These are phyloP conservation scores for Chiloscyllium punctatum DNA, from an alignment of 2,797 vertebrate species.

Conservation along the genomic window DNA sequence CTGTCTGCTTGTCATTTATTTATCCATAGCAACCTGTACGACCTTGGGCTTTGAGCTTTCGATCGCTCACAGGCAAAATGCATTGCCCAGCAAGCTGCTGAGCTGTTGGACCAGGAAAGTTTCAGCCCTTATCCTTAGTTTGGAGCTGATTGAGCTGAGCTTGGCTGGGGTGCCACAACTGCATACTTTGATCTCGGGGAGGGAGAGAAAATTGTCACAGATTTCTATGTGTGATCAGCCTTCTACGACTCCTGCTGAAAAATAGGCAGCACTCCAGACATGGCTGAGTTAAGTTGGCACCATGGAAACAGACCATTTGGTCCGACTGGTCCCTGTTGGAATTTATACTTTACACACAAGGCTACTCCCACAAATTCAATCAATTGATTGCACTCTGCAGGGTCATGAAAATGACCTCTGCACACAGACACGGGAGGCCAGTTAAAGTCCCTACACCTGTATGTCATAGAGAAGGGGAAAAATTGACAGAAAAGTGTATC, in stretches of 20 bases:
- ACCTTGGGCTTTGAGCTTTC: not conserved
- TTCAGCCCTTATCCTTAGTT: not conserved
- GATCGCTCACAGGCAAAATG: not conserved
- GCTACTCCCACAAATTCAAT: not conserved
- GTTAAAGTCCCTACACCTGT: not conserved
- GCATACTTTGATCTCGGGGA: not conserved
- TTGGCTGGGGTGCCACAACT: not conserved
- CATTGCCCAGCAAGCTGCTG: not conserved
- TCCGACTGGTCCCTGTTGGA: not conserved
- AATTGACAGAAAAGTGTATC: not conserved
- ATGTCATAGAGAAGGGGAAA: not conserved
- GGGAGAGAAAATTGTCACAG: not conserved
- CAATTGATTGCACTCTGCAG: too few species aligned
- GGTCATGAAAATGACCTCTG: not conserved
- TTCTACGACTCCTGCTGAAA: not conserved
- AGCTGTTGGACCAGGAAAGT: not conserved
- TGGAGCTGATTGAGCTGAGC: not conserved
- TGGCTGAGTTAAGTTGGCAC: not conserved
- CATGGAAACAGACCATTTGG: not conserved
- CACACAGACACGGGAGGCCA: not conserved
- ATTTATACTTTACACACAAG: not conserved
- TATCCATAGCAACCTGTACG: not conserved
- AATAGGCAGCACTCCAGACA: not conserved
- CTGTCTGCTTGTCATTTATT: not conserved
- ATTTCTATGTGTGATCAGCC: not conserved